phyloP scores from a whole-genome alignment of 2,113 vertebrate genomes.

The Corvus cornix region DNA sequence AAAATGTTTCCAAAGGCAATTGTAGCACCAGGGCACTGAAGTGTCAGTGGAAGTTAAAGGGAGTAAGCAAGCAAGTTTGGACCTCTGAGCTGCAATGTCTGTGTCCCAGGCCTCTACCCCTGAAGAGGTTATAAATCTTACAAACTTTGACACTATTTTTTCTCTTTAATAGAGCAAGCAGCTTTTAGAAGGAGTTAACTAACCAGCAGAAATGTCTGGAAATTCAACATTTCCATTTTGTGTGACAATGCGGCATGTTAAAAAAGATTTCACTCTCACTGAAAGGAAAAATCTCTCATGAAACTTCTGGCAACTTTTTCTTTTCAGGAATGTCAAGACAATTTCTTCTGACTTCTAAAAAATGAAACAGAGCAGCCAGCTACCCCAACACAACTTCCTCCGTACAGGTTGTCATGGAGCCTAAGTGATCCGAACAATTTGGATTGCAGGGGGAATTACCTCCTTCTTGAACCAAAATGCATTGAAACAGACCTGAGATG shows the following conservation, averaged over 20 bases:
- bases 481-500: conserved; percentile 27
- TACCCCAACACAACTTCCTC: conserved; percentile 34
- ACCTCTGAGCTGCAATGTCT: neutral
- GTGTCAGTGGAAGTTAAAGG: neutral
- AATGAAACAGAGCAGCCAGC: conserved; percentile 49
- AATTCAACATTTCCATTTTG: conserved; percentile 35
- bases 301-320: conserved; percentile 40
- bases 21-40: neutral
- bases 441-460: neutral
- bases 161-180: neutral
- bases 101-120: neutral
- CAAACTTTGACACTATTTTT: neutral
- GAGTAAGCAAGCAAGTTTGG: neutral
- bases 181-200: conserved; percentile 4
- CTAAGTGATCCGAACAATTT: neutral
- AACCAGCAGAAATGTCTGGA: neutral
- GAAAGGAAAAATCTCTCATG: conserved; percentile 41
- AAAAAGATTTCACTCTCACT: conserved; percentile 14
- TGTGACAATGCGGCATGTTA: neutral
- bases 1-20: neutral
- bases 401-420: conserved; percentile 38
- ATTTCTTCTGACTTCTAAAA: conserved; percentile 62
- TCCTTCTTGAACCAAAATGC: conserved; percentile 10
- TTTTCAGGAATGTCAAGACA: conserved; percentile 48
- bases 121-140: conserved; percentile 3